Conservation (phyloP, 1,140 invertebrate species). For the Bombus waltoni region DNA sequence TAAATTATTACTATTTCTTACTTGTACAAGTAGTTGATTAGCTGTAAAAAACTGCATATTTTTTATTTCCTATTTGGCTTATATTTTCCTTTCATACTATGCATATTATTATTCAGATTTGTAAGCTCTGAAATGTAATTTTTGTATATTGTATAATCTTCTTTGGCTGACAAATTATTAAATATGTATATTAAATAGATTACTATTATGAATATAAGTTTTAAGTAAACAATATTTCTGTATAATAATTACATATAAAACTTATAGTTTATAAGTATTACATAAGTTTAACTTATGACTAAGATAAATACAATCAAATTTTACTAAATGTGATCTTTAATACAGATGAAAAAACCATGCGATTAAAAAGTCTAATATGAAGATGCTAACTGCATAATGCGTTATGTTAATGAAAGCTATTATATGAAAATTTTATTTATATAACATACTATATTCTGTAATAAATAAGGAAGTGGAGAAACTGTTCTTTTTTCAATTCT, state of each 20-base stretch:
- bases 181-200: slow-evolving; percentile 33
- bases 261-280: slow-evolving; percentile 3
- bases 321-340: not conserved
- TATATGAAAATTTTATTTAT: slow-evolving; percentile 10
- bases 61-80: slow-evolving; percentile 35
- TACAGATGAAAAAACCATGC: not conserved
- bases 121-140: slow-evolving; percentile 32
- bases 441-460: slow-evolving; percentile 22
- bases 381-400: slow-evolving; percentile 50
- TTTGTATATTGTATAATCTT: slow-evolving; percentile 33
- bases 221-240: slow-evolving; percentile 12
- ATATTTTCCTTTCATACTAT: slow-evolving; percentile 30
- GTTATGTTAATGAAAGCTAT: slow-evolving; percentile 38
- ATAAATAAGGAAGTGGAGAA: slow-evolving; percentile 9
- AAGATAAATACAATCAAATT: not conserved
- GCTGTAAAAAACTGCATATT: slow-evolving; percentile 34
- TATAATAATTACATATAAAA: slow-evolving; percentile 16
- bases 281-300: not conserved
- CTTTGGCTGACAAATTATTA: slow-evolving; percentile 5
- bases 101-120: slow-evolving; percentile 38
- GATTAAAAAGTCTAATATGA: not conserved
- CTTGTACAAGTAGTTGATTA: slow-evolving; percentile 41
- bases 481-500: not conserved
- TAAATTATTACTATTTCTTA: slow-evolving; percentile 29
- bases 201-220: slow-evolving; percentile 1